phyloP scores from a whole-genome alignment of 2,797 vertebrate genomes.

The Pangasius sanitwongsei region DNA sequence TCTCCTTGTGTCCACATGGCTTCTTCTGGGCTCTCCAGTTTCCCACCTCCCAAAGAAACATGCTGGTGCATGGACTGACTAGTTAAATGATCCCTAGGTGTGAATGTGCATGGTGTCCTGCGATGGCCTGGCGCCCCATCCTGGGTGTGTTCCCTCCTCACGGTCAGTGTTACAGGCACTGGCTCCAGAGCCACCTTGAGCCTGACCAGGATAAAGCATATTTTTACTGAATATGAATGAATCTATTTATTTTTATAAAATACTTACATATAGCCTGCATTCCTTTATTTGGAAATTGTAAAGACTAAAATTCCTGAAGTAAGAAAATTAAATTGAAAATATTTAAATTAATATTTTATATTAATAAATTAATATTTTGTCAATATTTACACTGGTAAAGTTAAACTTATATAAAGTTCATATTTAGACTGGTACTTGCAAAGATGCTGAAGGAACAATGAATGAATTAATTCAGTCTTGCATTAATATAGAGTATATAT shows the following conservation, averaged over 20 bases:
- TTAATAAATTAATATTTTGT: background rate
- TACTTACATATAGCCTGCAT: background rate
- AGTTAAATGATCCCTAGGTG: too few species aligned
- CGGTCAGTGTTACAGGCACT: too few species aligned
- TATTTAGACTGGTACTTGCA: background rate
- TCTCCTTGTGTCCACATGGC: background rate
- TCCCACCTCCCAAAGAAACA: too few species aligned
- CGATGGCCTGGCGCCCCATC: too few species aligned
- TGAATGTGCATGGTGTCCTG: too few species aligned
- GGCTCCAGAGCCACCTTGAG: background rate
- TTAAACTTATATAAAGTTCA: background rate
- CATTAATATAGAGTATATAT: background rate
- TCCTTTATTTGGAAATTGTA: background rate
- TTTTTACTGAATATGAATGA: background rate
- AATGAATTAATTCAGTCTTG: background rate
- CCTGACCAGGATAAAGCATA: background rate
- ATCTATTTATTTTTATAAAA: background rate
- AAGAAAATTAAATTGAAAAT: background rate
- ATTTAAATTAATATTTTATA: background rate
- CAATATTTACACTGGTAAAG: background rate
- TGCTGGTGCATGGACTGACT: too few species aligned
- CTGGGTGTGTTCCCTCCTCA: too few species aligned
- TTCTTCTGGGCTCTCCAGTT: background rate
- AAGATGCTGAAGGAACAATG: too few species aligned
- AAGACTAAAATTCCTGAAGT: background rate